A percentile compares a stretch with the other conserved stretches of the same genome.
phyloP scores from a whole-genome alignment of 2,113 vertebrate species.

The Polypterus senegalus region DNA sequence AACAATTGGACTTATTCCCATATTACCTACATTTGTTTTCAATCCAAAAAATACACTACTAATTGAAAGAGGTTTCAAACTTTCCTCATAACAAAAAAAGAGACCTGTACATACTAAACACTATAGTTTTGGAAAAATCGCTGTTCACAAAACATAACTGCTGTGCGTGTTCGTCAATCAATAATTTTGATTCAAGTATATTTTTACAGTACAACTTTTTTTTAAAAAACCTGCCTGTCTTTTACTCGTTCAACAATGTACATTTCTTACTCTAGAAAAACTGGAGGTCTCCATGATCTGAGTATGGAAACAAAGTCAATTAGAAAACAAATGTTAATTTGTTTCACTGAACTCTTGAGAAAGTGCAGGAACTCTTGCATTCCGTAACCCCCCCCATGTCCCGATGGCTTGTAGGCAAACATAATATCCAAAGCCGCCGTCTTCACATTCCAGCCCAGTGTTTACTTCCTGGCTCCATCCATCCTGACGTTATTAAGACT shows the following conservation, averaged over 20 bases:
- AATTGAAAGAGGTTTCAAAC: too few species aligned
- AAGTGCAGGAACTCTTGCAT: not conserved
- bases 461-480: not conserved
- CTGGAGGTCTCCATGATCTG: not conserved
- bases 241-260: not conserved
- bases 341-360: slow-evolving; percentile 4
- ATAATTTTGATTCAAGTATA: not conserved
- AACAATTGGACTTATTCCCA: too few species aligned
- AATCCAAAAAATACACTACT: too few species aligned
- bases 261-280: not conserved
- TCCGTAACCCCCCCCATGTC: not conserved
- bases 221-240: not conserved
- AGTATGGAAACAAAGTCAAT: not conserved
- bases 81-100: too few species aligned
- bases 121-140: too few species aligned
- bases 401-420: slow-evolving; percentile 9
- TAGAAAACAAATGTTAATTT: not conserved
- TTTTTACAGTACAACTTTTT: not conserved
- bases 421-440: slow-evolving; percentile 4
- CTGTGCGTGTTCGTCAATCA: not conserved
- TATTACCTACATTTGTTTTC: too few species aligned
- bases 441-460: not conserved
- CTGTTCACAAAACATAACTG: too few species aligned
- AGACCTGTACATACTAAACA: too few species aligned
- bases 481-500: not conserved